Conservation (phyloP, 2,888 invertebrate species). For the Allacma fusca region DNA sequence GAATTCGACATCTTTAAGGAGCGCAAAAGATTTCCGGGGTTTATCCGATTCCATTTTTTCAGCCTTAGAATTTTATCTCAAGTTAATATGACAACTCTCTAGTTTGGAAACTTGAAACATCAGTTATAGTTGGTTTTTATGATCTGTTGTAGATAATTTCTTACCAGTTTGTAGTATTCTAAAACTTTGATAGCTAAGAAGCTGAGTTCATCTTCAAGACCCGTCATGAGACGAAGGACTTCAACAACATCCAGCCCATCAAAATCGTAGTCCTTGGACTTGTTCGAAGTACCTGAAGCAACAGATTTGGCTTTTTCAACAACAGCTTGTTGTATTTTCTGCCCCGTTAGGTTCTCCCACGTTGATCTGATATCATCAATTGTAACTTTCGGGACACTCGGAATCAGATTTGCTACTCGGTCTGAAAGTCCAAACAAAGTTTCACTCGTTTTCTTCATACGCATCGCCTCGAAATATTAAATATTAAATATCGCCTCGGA, state of each 20-base stretch:
- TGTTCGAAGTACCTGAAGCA: conserved; percentile 19
- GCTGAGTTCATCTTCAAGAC: conserved; percentile 58
- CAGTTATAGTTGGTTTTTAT: too few relatives aligned
- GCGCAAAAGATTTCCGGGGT: conserved; percentile 48
- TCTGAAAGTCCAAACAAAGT: conserved; percentile 5
- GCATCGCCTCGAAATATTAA: too few relatives aligned
- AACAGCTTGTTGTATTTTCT: conserved; percentile 28
- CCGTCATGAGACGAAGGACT: conserved; percentile 52
- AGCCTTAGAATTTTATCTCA: conserved; percentile 46
- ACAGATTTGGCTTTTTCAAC: conserved; percentile 25
- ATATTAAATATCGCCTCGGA: too few relatives aligned
- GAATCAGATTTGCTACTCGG: neutral
- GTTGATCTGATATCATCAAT: conserved; percentile 53
- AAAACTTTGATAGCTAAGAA: conserved; percentile 55
- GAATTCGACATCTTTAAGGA: conserved; percentile 58
- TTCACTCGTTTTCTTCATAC: too few relatives aligned
- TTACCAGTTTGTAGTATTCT: conserved; percentile 54
- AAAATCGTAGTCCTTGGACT: conserved; percentile 47
- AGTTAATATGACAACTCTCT: neutral
- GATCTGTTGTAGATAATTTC: too few relatives aligned
- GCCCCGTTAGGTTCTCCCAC: conserved; percentile 54
- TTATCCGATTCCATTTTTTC: conserved; percentile 56
- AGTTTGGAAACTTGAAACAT: too few relatives aligned
- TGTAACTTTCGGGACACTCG: conserved; percentile 50
- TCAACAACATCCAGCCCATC: conserved; percentile 55